Percentiles rank a stretch among this genome's conserved stretches.
Evolutionary conservation across 2,113 vertebrate genomes (phyloP).

Genomic region (Hyperoodon ampullatus): DNA sequence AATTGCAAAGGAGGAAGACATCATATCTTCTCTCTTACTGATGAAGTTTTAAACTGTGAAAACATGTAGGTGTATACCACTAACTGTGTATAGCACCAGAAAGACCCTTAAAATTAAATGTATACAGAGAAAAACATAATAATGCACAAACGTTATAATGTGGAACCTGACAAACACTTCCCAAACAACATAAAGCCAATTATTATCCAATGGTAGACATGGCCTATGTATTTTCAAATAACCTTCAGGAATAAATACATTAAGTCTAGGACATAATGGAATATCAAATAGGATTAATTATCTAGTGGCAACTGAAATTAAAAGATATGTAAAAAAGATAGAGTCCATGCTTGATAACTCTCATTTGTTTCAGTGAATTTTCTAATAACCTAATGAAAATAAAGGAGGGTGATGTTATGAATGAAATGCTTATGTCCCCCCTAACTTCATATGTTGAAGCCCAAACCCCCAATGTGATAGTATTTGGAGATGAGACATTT

Average conservation of each 20-base stretch:
- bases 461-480: not conserved
- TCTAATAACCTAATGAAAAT: not conserved
- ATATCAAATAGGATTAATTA: not conserved
- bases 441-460: not conserved
- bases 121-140: not conserved
- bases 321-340: not conserved
- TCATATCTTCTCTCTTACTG: not conserved
- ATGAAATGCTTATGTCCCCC: not conserved
- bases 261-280: not conserved
- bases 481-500: not conserved
- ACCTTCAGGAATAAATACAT: not conserved
- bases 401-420: not conserved
- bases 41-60: not conserved
- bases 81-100: not conserved
- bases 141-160: not conserved
- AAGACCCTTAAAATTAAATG: not conserved
- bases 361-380: not conserved
- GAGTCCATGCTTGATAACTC: not conserved
- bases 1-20: not conserved
- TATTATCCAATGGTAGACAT: not conserved
- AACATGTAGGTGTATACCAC: rapidly evolving
- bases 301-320: not conserved
- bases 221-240: not conserved
- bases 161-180: not conserved
- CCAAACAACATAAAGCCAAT: not conserved